Conservation (phyloP, 2,113 vertebrate species). For the Mustelus asterias region DNA sequence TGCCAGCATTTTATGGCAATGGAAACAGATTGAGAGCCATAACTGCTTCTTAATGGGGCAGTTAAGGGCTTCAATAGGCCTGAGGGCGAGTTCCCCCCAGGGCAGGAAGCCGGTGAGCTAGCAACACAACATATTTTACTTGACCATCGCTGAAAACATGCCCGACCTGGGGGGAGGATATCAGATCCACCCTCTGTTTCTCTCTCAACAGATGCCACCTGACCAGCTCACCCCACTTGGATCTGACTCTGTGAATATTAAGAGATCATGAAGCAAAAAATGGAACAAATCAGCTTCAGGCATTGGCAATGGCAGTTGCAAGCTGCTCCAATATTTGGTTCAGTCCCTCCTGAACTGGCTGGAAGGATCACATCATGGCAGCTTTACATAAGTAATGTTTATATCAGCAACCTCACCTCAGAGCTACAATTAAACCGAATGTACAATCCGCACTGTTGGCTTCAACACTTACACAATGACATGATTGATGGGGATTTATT, state of each 20-base stretch:
- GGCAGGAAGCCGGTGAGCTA: too few relatives aligned
- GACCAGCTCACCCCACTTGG: neutral
- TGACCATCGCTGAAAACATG: too few relatives aligned
- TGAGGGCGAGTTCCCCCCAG: too few relatives aligned
- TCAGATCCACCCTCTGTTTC: neutral
- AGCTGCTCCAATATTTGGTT: neutral
- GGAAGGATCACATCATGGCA: neutral
- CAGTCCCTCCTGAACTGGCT: neutral
- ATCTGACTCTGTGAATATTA: neutral
- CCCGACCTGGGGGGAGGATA: too few relatives aligned
- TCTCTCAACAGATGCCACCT: neutral
- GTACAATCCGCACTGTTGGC: neutral
- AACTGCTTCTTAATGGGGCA: too few relatives aligned
- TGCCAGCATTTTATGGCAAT: too few relatives aligned
- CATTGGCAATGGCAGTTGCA: neutral
- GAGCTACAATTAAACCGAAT: neutral
- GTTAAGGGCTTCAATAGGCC: too few relatives aligned
- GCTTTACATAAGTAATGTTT: neutral
- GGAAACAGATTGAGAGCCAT: too few relatives aligned
- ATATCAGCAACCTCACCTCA: neutral
- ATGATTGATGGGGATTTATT: neutral
- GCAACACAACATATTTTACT: too few relatives aligned
- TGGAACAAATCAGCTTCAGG: neutral
- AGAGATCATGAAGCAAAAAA: slow-evolving; percentile 4
- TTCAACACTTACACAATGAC: neutral